These are phyloP conservation scores for Hemiprocne comata DNA, from an alignment of 2,113 vertebrate species.

Conservation along the genomic window DNA sequence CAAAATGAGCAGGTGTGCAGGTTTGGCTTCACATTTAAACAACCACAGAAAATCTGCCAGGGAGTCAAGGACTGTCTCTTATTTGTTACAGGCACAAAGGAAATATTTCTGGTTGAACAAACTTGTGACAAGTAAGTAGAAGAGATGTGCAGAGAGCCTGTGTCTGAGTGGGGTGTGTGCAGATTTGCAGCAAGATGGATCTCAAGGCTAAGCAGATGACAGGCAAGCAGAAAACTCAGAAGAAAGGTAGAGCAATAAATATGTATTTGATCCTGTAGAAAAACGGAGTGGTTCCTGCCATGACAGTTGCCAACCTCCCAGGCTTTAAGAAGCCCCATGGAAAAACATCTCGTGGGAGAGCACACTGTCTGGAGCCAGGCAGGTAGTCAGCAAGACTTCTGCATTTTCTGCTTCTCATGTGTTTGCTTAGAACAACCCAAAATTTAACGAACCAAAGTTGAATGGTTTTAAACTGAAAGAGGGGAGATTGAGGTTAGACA, in stretches of 20 bases:
- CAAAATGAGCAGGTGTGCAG: background rate
- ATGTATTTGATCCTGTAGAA: background rate
- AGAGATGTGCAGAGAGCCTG: background rate
- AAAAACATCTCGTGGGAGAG: background rate
- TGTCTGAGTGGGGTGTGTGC: background rate
- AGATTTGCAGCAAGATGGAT: background rate
- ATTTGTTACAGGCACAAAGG: background rate
- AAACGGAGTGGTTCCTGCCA: background rate
- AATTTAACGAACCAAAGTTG: no score
- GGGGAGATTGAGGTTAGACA: no score
- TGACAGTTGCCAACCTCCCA: background rate
- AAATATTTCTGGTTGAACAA: background rate
- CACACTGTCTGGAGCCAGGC: accelerated
- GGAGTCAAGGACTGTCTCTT: background rate
- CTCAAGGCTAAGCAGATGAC: background rate
- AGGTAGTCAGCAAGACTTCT: background rate
- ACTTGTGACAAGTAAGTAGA: background rate
- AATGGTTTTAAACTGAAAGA: no score
- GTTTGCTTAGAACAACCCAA: background rate
- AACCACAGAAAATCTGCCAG: background rate
- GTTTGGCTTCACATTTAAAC: background rate
- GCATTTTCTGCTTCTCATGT: background rate
- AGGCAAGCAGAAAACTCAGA: background rate
- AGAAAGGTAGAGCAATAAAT: background rate
- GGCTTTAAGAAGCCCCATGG: background rate